Percentiles rank a stretch among this genome's conserved stretches.
Evolutionary conservation across 2,797 vertebrate species (phyloP).

Genomic region (Hypotaenidia okinawae): DNA sequence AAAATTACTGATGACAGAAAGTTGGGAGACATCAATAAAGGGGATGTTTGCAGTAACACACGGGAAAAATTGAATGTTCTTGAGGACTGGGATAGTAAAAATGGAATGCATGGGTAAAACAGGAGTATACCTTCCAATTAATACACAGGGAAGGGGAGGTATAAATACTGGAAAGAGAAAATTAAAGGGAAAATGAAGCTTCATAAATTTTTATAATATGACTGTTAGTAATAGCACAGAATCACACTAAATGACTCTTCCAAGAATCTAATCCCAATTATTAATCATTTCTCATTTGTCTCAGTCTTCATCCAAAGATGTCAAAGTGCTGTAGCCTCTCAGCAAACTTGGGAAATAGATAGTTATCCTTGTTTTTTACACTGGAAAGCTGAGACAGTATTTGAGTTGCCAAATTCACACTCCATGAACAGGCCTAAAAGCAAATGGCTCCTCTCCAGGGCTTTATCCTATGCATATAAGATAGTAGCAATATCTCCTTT

Average conservation of each 20-base stretch:
- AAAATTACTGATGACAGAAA: constrained; percentile 19
- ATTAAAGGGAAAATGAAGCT: not conserved
- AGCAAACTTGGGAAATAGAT: not conserved
- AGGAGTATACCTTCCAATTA: not conserved
- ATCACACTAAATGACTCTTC: not conserved
- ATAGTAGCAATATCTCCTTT: not conserved
- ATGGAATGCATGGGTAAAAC: not conserved
- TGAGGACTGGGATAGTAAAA: not conserved
- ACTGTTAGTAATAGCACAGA: not conserved
- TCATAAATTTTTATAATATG: not conserved
- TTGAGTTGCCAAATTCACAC: not conserved
- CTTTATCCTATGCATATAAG: not conserved
- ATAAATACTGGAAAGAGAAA: not conserved
- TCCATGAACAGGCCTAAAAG: not conserved
- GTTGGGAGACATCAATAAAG: not conserved
- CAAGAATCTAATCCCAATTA: not conserved
- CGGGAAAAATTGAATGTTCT: not conserved
- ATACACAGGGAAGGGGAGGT: not conserved
- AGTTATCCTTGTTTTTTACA: not conserved
- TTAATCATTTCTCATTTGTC: not conserved
- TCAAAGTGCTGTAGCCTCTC: not conserved
- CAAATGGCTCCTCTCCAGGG: not conserved
- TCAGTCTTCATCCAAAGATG: not conserved
- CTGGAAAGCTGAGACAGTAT: not conserved
- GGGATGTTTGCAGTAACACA: not conserved